Base-by-base conservation (phyloP, 2,888 invertebrate species). In the Tetragonula carbonaria region DNA sequence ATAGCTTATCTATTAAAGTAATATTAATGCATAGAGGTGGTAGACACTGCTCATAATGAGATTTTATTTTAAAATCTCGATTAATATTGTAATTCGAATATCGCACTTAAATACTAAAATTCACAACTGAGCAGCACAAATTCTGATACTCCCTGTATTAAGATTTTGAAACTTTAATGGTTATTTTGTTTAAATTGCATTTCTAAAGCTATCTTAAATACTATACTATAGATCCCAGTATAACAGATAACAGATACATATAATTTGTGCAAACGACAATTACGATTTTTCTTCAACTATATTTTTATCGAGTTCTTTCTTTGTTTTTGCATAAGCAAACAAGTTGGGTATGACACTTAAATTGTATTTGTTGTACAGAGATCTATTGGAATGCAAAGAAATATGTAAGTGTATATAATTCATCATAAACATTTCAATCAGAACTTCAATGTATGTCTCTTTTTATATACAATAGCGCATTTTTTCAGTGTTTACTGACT, bases 381-480 rank as follows among this genome's bases (percentile, higher is more conserved):
- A 88, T 88, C 90, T 79, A 89, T 87, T 88, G 90, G 90, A 90
- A 90, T 90, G 89, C 87, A 90, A 90, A 88, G 76, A 88, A 90
- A 90, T 78, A 80, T 88, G 81, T 85, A 88, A 72, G 73, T 79
- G 74, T 79, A 84, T 67, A 72, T 82, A 76, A 45, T 45, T 45
- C 45, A 45, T 45, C 45, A 45, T 45, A 45, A 45, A 84, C 68
- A 71, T 80, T 84, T 86, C 65, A 79, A 74, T 83, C 86, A 86
- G 82, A 91, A 92, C 90, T 92, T 91, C 90, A 91, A 89, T 91
- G 87, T 89, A 90, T 86, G 65, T 75, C 78, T 80, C 63, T 82
- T 87, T 83, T 84, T 91, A 91, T 92, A 84, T 90, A 92, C 90
- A 92, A 85, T 88, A 91, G 83, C 87, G 85, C 86, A 91, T 75